Conservation (phyloP, 2,888 invertebrate genomes). For the Ramazzottius varieornatus region DNA sequence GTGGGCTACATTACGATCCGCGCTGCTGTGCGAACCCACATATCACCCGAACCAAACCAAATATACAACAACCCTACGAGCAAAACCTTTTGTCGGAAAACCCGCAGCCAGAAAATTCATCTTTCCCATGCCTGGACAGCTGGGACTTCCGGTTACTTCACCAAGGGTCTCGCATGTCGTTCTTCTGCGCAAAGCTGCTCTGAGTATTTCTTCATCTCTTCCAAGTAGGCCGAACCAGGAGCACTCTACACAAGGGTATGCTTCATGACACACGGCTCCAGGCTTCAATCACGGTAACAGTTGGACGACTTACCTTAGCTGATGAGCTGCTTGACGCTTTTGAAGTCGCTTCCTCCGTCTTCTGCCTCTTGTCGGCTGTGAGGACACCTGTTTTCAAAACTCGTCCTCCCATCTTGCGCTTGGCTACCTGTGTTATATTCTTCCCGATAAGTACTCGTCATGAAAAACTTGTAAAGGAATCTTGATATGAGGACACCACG, state of each 20-base stretch:
- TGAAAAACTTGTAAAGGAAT: too few species aligned
- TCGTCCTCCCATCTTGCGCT: not conserved
- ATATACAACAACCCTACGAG: too few species aligned
- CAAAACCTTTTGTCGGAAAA: too few species aligned
- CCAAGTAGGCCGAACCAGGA: conserved; percentile 2
- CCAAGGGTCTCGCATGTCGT: not conserved
- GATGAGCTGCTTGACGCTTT: not conserved
- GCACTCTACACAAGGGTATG: too few species aligned
- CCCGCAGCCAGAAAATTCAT: too few species aligned
- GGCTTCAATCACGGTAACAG: not conserved
- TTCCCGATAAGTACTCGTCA: too few species aligned
- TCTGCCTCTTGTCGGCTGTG: not conserved
- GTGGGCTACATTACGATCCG: too few species aligned
- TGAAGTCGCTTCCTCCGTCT: not conserved
- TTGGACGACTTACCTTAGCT: not conserved
- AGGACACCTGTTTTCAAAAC: not conserved
- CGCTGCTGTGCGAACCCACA: too few species aligned
- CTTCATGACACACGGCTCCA: not conserved
- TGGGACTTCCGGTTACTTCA: not conserved
- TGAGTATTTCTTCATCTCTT: conserved; percentile 3
- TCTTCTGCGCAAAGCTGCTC: not conserved
- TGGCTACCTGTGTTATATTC: too few species aligned
- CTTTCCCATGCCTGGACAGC: too few species aligned
- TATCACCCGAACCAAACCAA: too few species aligned
- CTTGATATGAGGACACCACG: too few species aligned